A percentile compares a stretch with the other conserved stretches of the same genome.
Evolutionary conservation across 1,140 invertebrate genomes (phyloP).

Genomic region (Zophobas morio): DNA sequence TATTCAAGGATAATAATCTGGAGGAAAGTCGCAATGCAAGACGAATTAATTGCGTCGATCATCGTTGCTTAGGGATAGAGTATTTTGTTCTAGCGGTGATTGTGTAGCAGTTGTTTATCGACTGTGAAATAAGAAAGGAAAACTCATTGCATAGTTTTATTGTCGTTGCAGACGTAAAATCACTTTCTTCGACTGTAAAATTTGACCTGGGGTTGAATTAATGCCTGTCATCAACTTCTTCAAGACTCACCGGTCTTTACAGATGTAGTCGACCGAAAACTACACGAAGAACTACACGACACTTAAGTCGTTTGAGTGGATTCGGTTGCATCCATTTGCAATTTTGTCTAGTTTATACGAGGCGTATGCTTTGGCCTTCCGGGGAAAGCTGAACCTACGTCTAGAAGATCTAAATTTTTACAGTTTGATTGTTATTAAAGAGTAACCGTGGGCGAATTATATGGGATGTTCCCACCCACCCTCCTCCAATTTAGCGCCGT

Average conservation of each 20-base stretch:
- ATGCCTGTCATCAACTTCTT: not conserved
- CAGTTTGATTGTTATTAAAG: constrained; percentile 5
- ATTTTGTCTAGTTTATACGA: not conserved
- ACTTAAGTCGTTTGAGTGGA: not conserved
- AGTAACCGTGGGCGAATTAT: constrained; percentile 13
- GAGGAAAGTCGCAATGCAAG: constrained; percentile 4
- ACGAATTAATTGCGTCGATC: constrained; percentile 2
- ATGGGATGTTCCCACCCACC: constrained; percentile 26
- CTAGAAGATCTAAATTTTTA: constrained; percentile 27
- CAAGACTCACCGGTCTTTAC: too few relatives aligned
- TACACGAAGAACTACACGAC: too few relatives aligned
- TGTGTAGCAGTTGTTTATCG: constrained; percentile 28
- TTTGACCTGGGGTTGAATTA: not conserved
- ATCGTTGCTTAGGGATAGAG: constrained; percentile 2
- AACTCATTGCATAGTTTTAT: constrained; percentile 27
- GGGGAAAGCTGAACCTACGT: constrained; percentile 27
- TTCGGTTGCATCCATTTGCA: not conserved
- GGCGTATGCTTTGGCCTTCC: constrained; percentile 19
- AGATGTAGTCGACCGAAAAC: too few relatives aligned
- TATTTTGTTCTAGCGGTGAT: constrained; percentile 17
- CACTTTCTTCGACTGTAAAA: constrained; percentile 14
- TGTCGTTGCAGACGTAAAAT: not conserved
- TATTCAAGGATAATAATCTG: constrained; percentile 1
- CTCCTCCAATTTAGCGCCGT: constrained; percentile 17
- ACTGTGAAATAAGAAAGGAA: constrained; percentile 21